Evolutionary conservation across 2,888 invertebrate species (phyloP), one percentile per base, ranked within the genome.

Genomic region (Azorinus chamasolen): DNA sequence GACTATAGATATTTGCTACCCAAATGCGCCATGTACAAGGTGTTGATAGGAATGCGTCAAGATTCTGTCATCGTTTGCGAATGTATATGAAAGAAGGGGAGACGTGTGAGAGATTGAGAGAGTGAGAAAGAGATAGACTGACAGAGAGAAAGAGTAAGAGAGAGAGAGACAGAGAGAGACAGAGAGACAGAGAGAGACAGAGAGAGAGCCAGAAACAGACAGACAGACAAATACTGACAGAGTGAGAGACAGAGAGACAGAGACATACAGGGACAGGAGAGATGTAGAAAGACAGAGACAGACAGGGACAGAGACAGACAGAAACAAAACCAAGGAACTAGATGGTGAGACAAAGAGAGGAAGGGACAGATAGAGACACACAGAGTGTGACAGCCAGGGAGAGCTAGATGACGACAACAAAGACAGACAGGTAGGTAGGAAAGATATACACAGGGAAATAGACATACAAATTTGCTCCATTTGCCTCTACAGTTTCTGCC

Each of bases 41-140:
- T n/a, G n/a, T n/a, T n/a, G n/a, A n/a, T n/a, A n/a, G n/a, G n/a
- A n/a, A n/a, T n/a, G n/a, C n/a, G n/a, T n/a, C n/a, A n/a, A n/a
- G n/a, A n/a, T n/a, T n/a, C n/a, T n/a, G n/a, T n/a, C n/a, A n/a
- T 41, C 16, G 41, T 16, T 12, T 41, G 16, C 12, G 41, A 41
- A 16, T 10, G 10, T 41, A 41, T 41, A 16, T 41, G 55, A 32
- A 18, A 6, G 55, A 25, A 27, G 2, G 54, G 10, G 25, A 39
- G 51, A 5, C 22, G 55, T 25, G 39, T 18, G 25, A 53, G 54
- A 50, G 41, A 50, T 24, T 32, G 54, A 45, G 51, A 37, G 55
- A 64, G 54, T 54, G 64, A 54, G 64, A 64, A 54, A 54, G 64
- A 64, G 64, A 54, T 51, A 64, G 64, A 54, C 53, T 54, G 54